Base-by-base conservation (phyloP, 1,140 invertebrate species). In the Steinernema khuongi region DNA sequence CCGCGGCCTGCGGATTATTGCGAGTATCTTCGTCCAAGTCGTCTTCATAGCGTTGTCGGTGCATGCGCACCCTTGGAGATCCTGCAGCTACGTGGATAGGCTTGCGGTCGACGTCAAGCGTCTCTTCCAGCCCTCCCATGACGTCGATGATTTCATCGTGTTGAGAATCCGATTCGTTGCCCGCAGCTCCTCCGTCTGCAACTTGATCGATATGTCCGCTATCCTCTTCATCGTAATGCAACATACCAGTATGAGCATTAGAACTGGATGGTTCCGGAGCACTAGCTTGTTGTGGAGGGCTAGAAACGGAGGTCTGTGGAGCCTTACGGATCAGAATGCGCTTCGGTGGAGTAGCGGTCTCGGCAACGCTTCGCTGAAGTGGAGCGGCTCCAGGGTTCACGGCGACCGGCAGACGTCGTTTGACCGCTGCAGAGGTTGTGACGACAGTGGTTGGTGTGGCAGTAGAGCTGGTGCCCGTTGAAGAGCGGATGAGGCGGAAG, bases 101-200 rank as follows among this genome's bases (percentile, higher is more conserved):
- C 50, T 60, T 60, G 19, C 50, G 50, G 50, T 60, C 50, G n/a
- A 41, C 36, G 50, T 60, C 50, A 11, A 60, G 50, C 19, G 50
- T 60, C 7, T 60, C 50, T 11, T 60, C 50, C 7, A 60, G 11
- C 4, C 50, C 50, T 7, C 50, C 50, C 50, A 60, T 60, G 19
- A 60, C 50, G 26, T 60, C 50, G 50, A 60, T 60, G 50, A 60
- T 60, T 60, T 60, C 50, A 7, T 60, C 50, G 19, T 60, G 50
- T 26, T 60, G 50, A 4, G 50, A 60, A 22, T 60, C 50, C 4
- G 50, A 60, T 22, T 60, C 50, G 50, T 60, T 60, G 11, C 50
- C 50, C 14, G 50, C n/a, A n/a, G n/a, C n/a, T n/a, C n/a, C 50
- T 60, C 50, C 50, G 22, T 60, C 50, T 60, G 50, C 11, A 60